Evolutionary conservation across 1,140 invertebrate species (phyloP).

Genomic region (Leptinotarsa defecta): DNA sequence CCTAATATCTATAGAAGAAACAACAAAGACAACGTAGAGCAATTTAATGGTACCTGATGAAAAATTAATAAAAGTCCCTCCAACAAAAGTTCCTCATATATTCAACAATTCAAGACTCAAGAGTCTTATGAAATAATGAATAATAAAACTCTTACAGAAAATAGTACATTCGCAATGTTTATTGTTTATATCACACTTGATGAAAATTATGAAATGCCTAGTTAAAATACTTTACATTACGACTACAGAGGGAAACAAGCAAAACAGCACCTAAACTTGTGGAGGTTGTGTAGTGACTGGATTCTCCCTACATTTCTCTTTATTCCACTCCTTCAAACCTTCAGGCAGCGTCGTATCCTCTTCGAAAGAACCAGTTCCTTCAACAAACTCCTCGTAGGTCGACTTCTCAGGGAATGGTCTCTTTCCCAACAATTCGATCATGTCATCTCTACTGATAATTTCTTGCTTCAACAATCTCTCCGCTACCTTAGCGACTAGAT

Average conservation of each 20-base stretch:
- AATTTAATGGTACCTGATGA: not conserved
- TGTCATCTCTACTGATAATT: conserved; percentile 94
- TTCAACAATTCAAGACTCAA: not conserved
- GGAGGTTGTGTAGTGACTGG: not conserved
- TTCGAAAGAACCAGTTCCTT: conserved; percentile 96
- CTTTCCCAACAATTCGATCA: conserved; percentile 94
- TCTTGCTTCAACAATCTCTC: conserved; percentile 92
- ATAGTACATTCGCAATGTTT: not conserved
- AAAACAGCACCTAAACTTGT: not conserved
- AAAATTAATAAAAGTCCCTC: not conserved
- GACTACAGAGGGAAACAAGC: conserved; percentile 5
- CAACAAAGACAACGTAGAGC: not conserved
- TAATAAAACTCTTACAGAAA: not conserved
- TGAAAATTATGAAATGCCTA: conserved; percentile 12
- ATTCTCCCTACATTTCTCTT: conserved; percentile 57
- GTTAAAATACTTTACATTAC: conserved; percentile 24
- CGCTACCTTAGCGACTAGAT: conserved; percentile 92
- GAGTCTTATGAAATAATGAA: not conserved
- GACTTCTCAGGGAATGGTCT: conserved; percentile 98
- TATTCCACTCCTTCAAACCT: conserved; percentile 96
- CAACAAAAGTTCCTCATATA: not conserved
- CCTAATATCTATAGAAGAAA: too few relatives aligned
- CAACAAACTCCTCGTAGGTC: conserved; percentile 99
- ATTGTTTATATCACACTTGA: conserved; percentile 2
- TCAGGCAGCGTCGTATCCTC: conserved; percentile 95